phyloP scores from a whole-genome alignment of 2,888 invertebrate genomes.

The Zhuqinia jingwanae region DNA sequence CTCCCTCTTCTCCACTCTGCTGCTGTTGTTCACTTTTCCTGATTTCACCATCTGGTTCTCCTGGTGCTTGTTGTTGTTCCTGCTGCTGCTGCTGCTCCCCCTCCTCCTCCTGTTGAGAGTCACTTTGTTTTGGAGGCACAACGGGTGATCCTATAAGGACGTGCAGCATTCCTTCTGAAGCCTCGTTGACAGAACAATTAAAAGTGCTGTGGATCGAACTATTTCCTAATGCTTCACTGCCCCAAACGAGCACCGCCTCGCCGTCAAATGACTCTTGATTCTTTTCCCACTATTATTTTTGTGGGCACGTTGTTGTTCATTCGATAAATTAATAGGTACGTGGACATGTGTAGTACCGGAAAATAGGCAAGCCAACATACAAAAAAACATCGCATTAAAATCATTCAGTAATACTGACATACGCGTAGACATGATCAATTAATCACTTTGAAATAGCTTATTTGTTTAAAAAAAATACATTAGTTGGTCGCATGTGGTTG shows the following conservation, averaged over 20 bases:
- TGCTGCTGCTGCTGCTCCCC: neutral
- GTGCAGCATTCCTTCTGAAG: conserved; percentile 56
- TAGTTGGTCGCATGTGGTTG: neutral
- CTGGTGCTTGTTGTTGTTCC: conserved; percentile 14
- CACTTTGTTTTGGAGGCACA: conserved; percentile 24
- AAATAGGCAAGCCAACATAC: neutral
- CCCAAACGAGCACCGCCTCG: conserved; percentile 75
- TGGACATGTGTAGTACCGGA: too few relatives aligned
- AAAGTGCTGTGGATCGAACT: conserved; percentile 76
- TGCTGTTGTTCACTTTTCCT: neutral
- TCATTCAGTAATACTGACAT: conserved; percentile 24
- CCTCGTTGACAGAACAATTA: conserved; percentile 77
- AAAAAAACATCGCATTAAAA: conserved; percentile 13
- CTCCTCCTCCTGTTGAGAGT: conserved; percentile 26
- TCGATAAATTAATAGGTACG: neutral
- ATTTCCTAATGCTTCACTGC: conserved; percentile 70
- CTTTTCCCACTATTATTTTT: conserved; percentile 63
- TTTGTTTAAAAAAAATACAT: neutral
- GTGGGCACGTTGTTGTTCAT: neutral
- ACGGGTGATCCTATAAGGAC: conserved; percentile 59
- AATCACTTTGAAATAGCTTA: conserved; percentile 50
- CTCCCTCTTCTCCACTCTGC: conserved; percentile 39
- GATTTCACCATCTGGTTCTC: conserved; percentile 60
- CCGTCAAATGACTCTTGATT: conserved; percentile 74
- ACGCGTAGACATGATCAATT: conserved; percentile 55